Evolutionary conservation across 2,888 invertebrate genomes (phyloP).

Genomic region (Habroteleia sp.): DNA sequence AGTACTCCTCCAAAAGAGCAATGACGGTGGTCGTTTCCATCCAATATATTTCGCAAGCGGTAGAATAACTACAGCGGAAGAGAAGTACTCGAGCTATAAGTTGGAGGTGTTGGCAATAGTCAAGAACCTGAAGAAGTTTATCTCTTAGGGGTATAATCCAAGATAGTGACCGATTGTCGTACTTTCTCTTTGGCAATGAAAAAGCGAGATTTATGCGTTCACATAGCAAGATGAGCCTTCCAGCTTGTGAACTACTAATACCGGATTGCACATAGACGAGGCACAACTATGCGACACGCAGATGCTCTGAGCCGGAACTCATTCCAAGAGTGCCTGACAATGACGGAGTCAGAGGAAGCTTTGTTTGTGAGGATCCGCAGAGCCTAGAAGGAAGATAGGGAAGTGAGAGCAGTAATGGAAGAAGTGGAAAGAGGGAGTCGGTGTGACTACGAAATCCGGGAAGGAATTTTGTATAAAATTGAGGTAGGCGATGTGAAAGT

Average conservation of each 20-base stretch:
- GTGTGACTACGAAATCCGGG: not conserved
- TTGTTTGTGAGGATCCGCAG: not conserved
- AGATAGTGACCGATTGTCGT: not conserved
- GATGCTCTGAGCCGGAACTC: conserved; percentile 17
- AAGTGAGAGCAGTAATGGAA: not conserved
- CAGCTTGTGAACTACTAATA: too few species aligned
- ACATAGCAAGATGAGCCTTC: conserved; percentile 25
- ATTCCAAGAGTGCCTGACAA: not conserved
- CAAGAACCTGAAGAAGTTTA: not conserved
- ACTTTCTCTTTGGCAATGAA: conserved; percentile 26
- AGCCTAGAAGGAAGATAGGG: conserved; percentile 5
- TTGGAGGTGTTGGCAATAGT: not conserved
- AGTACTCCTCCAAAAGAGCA: too few species aligned
- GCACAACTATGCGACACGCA: conserved; percentile 26
- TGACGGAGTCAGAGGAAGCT: conserved; percentile 7
- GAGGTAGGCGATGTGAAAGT: not conserved
- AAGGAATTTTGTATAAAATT: not conserved
- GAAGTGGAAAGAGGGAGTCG: not conserved
- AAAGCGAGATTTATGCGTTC: conserved; percentile 31
- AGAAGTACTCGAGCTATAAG: not conserved
- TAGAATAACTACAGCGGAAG: too few species aligned
- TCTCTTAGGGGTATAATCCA: not conserved
- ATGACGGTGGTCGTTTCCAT: too few species aligned
- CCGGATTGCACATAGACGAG: not conserved
- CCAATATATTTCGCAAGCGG: too few species aligned